Conservation (phyloP, 2,888 invertebrate species). For the Pyralis farinalis region DNA sequence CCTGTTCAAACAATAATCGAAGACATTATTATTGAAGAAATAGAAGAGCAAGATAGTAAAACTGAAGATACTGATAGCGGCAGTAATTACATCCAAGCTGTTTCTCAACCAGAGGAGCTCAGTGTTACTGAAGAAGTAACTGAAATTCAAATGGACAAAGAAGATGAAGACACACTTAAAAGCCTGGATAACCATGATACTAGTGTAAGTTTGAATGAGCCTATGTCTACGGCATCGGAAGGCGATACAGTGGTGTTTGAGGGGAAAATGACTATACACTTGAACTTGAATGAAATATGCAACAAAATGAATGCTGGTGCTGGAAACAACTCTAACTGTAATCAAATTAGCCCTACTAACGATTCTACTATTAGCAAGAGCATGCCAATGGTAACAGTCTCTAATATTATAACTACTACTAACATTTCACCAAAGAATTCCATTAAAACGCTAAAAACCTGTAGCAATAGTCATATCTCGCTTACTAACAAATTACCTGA, state of each 20-base stretch:
- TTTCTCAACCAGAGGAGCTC: conserved; percentile 66
- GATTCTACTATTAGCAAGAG: conserved; percentile 64
- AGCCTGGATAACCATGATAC: conserved; percentile 78
- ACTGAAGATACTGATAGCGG: conserved; percentile 62
- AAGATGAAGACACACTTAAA: conserved; percentile 75
- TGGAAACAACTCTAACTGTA: conserved; percentile 56
- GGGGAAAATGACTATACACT: conserved; percentile 78
- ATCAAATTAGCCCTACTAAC: conserved; percentile 44
- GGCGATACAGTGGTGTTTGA: conserved; percentile 77
- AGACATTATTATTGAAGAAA: conserved; percentile 70
- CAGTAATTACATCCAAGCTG: conserved; percentile 68
- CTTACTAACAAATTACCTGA: conserved; percentile 49
- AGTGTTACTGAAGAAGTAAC: conserved; percentile 69
- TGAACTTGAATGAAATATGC: conserved; percentile 76
- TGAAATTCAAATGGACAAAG: conserved; percentile 75
- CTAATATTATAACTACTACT: conserved; percentile 78
- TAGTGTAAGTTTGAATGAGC: conserved; percentile 79
- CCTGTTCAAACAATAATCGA: conserved; percentile 44
- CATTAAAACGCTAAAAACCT: conserved; percentile 67
- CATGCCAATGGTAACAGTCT: conserved; percentile 80
- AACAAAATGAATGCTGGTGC: conserved; percentile 70
- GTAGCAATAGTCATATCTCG: conserved; percentile 40
- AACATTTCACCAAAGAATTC: conserved; percentile 76
- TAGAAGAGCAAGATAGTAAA: conserved; percentile 60
- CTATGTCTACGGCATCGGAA: conserved; percentile 67